Percentiles rank a stretch among this genome's conserved stretches.
These are phyloP conservation scores for Augiades crinisus DNA, from an alignment of 2,888 invertebrate species.

Conservation along the genomic window DNA sequence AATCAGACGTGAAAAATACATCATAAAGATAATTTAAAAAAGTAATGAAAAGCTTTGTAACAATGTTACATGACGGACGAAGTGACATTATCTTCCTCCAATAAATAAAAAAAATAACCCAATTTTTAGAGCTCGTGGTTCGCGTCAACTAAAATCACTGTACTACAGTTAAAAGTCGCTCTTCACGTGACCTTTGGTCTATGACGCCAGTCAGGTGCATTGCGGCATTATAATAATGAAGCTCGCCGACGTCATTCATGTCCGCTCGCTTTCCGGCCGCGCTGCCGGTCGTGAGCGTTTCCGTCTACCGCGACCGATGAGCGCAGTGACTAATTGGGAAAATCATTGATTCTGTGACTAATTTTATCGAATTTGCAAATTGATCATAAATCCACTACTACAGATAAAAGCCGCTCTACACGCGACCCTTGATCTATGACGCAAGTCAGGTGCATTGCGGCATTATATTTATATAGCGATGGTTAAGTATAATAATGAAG, in stretches of 20 bases:
- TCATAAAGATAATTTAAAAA: too few species aligned
- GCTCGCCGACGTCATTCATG: constrained; percentile 39
- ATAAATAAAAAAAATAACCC: too few species aligned
- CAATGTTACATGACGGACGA: too few species aligned
- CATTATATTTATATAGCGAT: constrained; percentile 20
- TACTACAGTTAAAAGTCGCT: background rate
- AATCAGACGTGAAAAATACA: too few species aligned
- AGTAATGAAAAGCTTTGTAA: too few species aligned
- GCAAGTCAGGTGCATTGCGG: constrained; percentile 44
- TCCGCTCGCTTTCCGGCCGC: constrained; percentile 38
- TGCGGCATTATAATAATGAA: constrained; percentile 39
- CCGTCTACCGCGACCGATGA: constrained; percentile 28
- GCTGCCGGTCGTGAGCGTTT: constrained; percentile 34
- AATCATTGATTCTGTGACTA: constrained; percentile 4
- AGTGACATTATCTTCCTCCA: too few species aligned
- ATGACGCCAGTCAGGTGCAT: constrained; percentile 41
- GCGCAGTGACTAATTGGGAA: constrained; percentile 17
- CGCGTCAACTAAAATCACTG: too few species aligned
- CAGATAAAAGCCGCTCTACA: background rate
- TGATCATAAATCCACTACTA: too few species aligned
- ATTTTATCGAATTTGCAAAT: too few species aligned
- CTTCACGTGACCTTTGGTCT: constrained; percentile 31
- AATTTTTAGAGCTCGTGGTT: too few species aligned
- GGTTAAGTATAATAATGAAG: constrained; percentile 32
- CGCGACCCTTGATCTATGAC: constrained; percentile 35